Evolutionary conservation across 2,797 vertebrate species (phyloP), one percentile per base, ranked within the genome.

Genomic region (Merluccius polli): DNA sequence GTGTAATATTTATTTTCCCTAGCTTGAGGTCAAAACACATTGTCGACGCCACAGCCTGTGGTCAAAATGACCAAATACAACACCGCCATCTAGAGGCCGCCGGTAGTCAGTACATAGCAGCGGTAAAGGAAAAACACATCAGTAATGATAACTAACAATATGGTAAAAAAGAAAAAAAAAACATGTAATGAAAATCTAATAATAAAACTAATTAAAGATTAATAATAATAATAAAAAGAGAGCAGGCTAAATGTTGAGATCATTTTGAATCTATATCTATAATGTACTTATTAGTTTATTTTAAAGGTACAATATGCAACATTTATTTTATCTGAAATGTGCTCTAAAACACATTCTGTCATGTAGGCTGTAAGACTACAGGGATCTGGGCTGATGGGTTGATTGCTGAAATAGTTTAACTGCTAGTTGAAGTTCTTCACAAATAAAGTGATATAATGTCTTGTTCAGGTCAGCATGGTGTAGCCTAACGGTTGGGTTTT

Each of bases 21-120:
- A 12, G 59, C 59, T 27, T 65, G 59, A 65, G 27, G 24, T 24
- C 24, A 27, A 27, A 65, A 65, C 59, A 24, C 24, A 65, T 27
- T 30, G 65, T 16, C 31, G 67, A 32, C 67, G 13, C 29, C 67
- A 32, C 27, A 69, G 67, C 13, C 67, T 69, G 12, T 15, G 24
- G 16, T 12, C 1, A 0, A 65, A 24, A 65, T 27, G 27, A 65
- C 52, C 52, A 79, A 79, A 73, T 75, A 73, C 81, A 86, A 84
- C 84, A 89, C 83, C 86, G 1, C 85, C 83, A 70, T 70, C 87
- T 33, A 59, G 81, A 87, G 86, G 8, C 6, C 0, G 0, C 9
- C 4, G 38, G 15, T 27, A 69, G 31, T 69, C 30, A 4, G 0
- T 69, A 69, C 31, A n/a, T n/a, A 59, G 52, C 52, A 48, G 18